Conservation (phyloP, 2,113 vertebrate genomes). For the Cairina moschata region DNA sequence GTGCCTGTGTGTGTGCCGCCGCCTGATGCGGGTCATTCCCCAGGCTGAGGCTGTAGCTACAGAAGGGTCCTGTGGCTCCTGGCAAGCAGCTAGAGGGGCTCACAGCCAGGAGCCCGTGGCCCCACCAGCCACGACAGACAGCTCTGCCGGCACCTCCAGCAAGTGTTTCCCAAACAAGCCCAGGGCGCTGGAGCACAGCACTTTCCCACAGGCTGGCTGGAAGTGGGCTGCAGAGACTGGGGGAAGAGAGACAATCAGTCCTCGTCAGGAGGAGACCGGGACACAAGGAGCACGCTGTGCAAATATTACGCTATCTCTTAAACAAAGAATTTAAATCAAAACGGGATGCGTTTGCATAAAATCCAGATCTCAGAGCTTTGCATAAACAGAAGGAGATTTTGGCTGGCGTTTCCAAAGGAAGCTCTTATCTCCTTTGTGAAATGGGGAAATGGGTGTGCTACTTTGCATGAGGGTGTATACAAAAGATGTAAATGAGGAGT, state of each 20-base stretch:
- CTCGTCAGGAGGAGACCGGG: background rate
- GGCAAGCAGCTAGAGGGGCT: background rate
- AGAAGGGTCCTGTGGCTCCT: background rate
- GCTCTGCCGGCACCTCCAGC: background rate
- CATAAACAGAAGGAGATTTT: conserved; percentile 75
- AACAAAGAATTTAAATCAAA: conserved; percentile 68
- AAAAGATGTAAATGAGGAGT: conserved; percentile 83
- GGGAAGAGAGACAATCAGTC: background rate
- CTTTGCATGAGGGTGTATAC: conserved; percentile 80
- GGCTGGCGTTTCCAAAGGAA: conserved; percentile 75
- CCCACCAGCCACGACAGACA: background rate
- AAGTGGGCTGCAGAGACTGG: background rate
- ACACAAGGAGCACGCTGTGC: conserved; percentile 6
- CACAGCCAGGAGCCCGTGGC: background rate
- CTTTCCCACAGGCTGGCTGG: background rate
- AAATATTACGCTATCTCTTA: conserved; percentile 49
- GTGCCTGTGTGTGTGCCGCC: too few species aligned
- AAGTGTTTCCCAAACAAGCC: background rate
- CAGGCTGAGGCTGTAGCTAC: background rate
- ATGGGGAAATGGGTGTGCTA: conserved; percentile 77
- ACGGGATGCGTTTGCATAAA: conserved; percentile 76
- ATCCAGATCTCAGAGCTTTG: conserved; percentile 73
- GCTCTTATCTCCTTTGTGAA: conserved; percentile 76
- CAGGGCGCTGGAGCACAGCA: background rate
- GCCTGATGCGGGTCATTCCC: background rate